Evolutionary conservation across 2,797 vertebrate species (phyloP), one percentile per base, ranked within the genome.

Genomic region (Coregonus ussuriensis): DNA sequence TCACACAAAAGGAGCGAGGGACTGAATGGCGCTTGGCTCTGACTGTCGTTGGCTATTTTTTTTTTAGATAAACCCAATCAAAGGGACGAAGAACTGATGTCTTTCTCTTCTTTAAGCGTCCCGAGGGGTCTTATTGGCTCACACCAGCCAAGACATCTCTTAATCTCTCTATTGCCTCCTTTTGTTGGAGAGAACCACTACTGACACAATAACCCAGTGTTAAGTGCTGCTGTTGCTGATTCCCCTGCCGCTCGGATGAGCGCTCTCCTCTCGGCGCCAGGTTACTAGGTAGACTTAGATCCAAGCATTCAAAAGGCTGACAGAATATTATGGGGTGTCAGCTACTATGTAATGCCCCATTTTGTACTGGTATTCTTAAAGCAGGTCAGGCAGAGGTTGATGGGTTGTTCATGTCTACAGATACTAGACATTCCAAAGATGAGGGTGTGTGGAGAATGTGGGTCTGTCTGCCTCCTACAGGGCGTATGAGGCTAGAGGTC

Each of bases 41-140:
- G 4, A 65, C 67, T 74, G 76, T 77, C 63, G 31, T 78, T 47
- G 73, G 78, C 81, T 87, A 67, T 77, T 83, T 83, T 66, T 67
- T 88, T 87, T 86, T 41, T 41, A 41, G 81, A 90, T 87, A 83
- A 91, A 86, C 83, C 74, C 80, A 67, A 83, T 86, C 84, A 70
- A 75, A 87, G 70, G 71, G 77, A 78, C 71, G 29, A 31, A 76
- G 84, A 80, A 81, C 82, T 76, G 79, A 77, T 77, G 76, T 69
- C 83, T 83, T 80, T 87, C 79, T 83, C 79, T 83, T 79, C 73
- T 81, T 83, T 79, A 35, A 80, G 76, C 79, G 79, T 82, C 29
- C 75, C n/a, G 18, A 33, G 35, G 52, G 63, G 66, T 73, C 59
- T 81, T 77, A 56, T 67, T 72, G 71, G 18, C 74, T 67, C 16